Evolutionary conservation across 2,113 vertebrate species (phyloP).

Genomic region (Oncorhynchus mykiss): DNA sequence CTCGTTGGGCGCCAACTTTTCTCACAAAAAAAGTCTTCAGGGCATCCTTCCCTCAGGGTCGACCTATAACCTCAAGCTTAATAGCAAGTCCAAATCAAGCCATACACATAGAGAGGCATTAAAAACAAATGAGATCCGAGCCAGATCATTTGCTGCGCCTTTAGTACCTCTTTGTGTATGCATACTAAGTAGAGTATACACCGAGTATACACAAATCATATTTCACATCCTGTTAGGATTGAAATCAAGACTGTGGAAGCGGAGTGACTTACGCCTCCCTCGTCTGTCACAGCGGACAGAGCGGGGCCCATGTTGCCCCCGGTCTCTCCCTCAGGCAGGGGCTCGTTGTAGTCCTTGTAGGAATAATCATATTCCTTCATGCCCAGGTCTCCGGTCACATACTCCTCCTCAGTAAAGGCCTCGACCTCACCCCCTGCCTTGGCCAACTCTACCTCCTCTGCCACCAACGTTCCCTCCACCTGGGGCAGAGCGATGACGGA

Average conservation of each 20-base stretch:
- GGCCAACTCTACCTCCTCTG: slow-evolving; percentile 57
- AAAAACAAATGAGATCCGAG: slow-evolving; percentile 18
- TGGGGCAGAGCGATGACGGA: slow-evolving; percentile 35
- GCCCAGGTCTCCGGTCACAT: slow-evolving; percentile 74
- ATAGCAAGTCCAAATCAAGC: slow-evolving; percentile 26
- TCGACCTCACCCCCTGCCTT: slow-evolving; percentile 63
- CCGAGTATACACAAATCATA: slow-evolving; percentile 33
- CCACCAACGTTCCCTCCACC: slow-evolving; percentile 55
- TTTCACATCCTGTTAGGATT: slow-evolving; percentile 49
- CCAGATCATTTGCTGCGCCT: neutral
- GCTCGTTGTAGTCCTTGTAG: slow-evolving; percentile 83
- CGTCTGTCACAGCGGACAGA: slow-evolving; percentile 83
- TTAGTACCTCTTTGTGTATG: slow-evolving; percentile 43
- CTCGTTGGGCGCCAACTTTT: no score
- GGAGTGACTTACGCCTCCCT: slow-evolving; percentile 85
- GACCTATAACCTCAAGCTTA: neutral
- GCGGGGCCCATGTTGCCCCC: slow-evolving; percentile 81
- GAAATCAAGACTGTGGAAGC: slow-evolving; percentile 40
- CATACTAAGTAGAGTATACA: neutral
- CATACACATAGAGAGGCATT: slow-evolving; percentile 39
- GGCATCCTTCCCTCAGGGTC: neutral
- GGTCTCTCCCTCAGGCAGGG: slow-evolving; percentile 48
- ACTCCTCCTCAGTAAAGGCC: slow-evolving; percentile 77
- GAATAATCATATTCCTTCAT: slow-evolving; percentile 83
- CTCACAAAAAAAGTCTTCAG: no score